These are phyloP conservation scores for Martes martes DNA, from an alignment of 2,113 vertebrate genomes.

Conservation along the genomic window DNA sequence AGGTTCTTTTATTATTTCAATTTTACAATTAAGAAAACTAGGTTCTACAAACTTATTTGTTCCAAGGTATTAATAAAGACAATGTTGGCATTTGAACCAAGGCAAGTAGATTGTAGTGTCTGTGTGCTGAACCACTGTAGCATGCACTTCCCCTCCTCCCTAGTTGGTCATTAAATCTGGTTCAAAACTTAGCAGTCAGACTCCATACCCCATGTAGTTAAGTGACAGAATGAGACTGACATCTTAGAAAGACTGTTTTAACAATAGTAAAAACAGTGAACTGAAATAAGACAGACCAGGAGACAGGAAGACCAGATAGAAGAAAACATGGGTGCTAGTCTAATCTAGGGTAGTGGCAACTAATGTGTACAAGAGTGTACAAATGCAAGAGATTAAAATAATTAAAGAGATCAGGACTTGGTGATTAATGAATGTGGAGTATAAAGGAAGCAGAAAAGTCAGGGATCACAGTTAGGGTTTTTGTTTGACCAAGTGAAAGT, in stretches of 20 bases:
- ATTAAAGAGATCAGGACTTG: neutral
- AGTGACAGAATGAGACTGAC: neutral
- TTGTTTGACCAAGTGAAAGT: neutral
- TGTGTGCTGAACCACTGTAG: neutral
- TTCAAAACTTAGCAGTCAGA: neutral
- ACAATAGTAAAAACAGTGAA: neutral
- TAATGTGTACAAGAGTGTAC: neutral
- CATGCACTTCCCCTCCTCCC: neutral
- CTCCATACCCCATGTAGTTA: neutral
- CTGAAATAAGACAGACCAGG: neutral
- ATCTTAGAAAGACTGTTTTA: slow-evolving; percentile 17
- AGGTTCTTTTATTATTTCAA: neutral
- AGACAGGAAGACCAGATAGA: neutral
- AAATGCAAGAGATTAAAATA: neutral
- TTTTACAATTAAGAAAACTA: neutral
- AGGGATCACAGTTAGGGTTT: neutral
- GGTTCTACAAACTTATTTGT: neutral
- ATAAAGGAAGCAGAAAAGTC: neutral
- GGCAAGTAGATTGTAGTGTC: neutral
- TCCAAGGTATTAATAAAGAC: neutral
- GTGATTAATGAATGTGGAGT: neutral
- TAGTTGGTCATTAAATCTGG: neutral
- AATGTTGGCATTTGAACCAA: neutral
- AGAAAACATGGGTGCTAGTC: neutral
- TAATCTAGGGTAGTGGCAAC: neutral